Evolutionary conservation across 2,797 vertebrate species (phyloP).

Genomic region (Lutjanus campechanus): DNA sequence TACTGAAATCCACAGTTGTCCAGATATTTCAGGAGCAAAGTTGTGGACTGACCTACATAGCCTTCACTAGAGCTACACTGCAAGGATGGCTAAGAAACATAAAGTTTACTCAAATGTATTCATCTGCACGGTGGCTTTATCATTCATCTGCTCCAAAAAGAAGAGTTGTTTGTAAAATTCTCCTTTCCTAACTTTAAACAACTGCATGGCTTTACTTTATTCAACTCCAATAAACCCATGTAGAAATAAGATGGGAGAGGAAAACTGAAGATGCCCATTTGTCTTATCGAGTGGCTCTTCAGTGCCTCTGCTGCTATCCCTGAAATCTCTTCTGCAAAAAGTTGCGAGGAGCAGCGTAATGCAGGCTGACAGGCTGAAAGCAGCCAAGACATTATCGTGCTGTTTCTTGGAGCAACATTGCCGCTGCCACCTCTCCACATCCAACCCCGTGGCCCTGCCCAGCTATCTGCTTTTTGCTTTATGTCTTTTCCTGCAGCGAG

Average conservation of each 20-base stretch:
- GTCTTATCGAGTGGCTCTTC: slow-evolving; percentile 47
- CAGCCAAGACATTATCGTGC: slow-evolving; percentile 48
- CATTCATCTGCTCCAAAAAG: slow-evolving; percentile 10
- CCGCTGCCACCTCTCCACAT: slow-evolving; percentile 53
- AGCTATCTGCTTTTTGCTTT: slow-evolving; percentile 68
- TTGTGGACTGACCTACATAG: neutral
- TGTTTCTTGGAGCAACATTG: slow-evolving; percentile 46
- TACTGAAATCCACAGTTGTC: too few relatives aligned
- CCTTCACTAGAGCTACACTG: neutral
- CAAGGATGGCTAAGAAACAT: neutral
- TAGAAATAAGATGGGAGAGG: slow-evolving; percentile 7
- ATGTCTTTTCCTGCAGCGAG: slow-evolving; percentile 73
- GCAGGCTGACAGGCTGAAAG: slow-evolving; percentile 56
- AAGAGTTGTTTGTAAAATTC: slow-evolving; percentile 20
- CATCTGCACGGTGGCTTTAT: neutral
- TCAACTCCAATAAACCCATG: neutral
- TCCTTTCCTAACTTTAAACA: slow-evolving; percentile 13
- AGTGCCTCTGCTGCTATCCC: slow-evolving; percentile 45
- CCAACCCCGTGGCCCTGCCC: slow-evolving; percentile 46
- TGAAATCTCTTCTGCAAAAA: slow-evolving; percentile 59
- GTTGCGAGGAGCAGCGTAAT: slow-evolving; percentile 45
- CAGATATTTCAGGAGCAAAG: neutral
- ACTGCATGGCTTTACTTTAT: slow-evolving; percentile 35
- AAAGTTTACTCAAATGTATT: neutral
- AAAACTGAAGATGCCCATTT: slow-evolving; percentile 10